Conservation (phyloP, 2,113 vertebrate genomes). For the Leucopsar rothschildi region DNA sequence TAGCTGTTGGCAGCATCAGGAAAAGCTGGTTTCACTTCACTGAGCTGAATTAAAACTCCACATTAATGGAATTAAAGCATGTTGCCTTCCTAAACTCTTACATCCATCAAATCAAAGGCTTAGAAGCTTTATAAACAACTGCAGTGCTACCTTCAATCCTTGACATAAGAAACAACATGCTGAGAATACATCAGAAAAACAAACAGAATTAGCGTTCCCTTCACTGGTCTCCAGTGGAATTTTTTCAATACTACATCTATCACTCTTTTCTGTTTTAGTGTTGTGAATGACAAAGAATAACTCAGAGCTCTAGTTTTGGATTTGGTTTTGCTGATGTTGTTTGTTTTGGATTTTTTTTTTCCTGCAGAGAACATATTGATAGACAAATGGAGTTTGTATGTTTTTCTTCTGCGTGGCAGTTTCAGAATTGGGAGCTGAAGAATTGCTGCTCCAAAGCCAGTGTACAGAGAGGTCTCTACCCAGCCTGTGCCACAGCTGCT, state of each 20-base stretch:
- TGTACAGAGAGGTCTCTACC: background rate
- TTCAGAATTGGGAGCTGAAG: background rate
- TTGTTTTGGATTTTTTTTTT: background rate
- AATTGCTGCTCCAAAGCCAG: background rate
- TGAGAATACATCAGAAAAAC: background rate
- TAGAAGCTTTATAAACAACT: constrained; percentile 10
- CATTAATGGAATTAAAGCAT: constrained; percentile 38
- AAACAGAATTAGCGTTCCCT: background rate
- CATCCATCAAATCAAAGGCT: constrained; percentile 37
- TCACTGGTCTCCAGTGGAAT: background rate
- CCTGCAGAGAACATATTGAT: background rate
- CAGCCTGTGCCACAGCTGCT: background rate
- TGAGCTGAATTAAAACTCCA: constrained; percentile 44
- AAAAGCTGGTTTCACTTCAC: constrained; percentile 47
- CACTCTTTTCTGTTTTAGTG: background rate
- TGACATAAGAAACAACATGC: background rate
- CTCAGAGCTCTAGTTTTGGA: background rate
- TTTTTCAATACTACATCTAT: background rate
- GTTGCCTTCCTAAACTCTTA: background rate
- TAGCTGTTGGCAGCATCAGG: constrained; percentile 8
- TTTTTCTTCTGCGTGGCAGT: background rate
- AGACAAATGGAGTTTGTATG: background rate
- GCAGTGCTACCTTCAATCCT: background rate
- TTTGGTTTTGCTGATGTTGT: no score
- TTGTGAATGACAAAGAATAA: background rate